Evolutionary conservation across 2,797 vertebrate species (phyloP), one percentile per base, ranked within the genome.

Genomic region (Masticophis lateralis): DNA sequence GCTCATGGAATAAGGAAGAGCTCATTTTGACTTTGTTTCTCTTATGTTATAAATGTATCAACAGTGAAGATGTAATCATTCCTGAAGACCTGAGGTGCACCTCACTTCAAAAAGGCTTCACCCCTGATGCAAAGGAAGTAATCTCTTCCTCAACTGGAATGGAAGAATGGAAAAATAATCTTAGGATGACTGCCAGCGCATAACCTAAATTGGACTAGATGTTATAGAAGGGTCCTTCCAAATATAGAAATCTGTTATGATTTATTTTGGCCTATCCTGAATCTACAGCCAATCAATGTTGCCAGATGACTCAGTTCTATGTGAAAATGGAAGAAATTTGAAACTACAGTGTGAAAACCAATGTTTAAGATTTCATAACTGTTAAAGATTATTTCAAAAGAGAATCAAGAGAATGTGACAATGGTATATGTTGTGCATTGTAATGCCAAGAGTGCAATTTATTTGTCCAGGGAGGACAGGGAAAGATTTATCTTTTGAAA

Each of bases 401-500:
- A 90, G n/a, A 51, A 92, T 90, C 79, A 74, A 74, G 74, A 94
- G 96, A 94, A 94, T 95, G 90, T 0, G 6, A 56, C 47, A 16
- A 8, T 61, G 88, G 59, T 22, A 55, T 55, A 32, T 56, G 59
- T 59, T 53, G 88, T 83, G 56, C 94, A 91, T 83, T 94, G 95
- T 94, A 96, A 96, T 32, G 20, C 51, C 37, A 95, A 94, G 57
- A 87, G 43, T 60, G 51, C 92, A 20, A 59, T n/a, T 28, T 94
- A 95, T 96, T 93, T 94, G 88, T 91, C 90, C 92, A 95, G 95
- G 96, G 32, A 87, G 93, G 96, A 94, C 91, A 94, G 96, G 94
- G 86, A 94, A 97, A 97, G 97, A 97, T 97, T 97, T 97, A 96
- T 97, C 96, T 90, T 94, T 96, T 7, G 86, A 56, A 13, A 92